Percentiles rank a stretch among this genome's conserved stretches.
Conservation (phyloP, 1,140 invertebrate genomes). For the Drosophila ficusphila region DNA sequence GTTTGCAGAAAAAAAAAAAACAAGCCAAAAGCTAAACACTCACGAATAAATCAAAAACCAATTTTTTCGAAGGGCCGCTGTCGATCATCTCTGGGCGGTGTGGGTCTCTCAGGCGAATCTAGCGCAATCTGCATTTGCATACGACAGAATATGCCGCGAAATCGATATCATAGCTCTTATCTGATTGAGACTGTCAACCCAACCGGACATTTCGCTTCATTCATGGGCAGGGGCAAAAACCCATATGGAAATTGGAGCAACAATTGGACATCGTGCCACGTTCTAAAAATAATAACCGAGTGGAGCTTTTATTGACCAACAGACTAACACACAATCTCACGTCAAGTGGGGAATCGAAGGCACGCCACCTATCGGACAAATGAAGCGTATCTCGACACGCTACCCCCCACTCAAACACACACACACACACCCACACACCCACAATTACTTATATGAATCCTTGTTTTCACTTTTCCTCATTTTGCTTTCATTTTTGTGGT, state of each 20-base stretch:
- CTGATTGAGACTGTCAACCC: constrained; percentile 41
- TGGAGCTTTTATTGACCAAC: constrained; percentile 25
- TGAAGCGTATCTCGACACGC: constrained; percentile 63
- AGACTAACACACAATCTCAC: constrained; percentile 11
- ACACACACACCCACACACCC: constrained; percentile 6
- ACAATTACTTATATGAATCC: constrained; percentile 1
- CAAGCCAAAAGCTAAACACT: constrained; percentile 20
- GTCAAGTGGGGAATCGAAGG: background rate
- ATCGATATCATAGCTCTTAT: constrained; percentile 33
- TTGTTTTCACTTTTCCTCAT: constrained; percentile 36
- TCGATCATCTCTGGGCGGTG: constrained; percentile 16
- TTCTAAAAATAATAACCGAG: constrained; percentile 48
- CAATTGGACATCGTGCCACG: constrained; percentile 35
- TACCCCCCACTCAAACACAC: constrained; percentile 42
- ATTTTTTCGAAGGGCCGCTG: constrained; percentile 45
- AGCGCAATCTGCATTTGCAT: constrained; percentile 27
- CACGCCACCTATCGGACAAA: constrained; percentile 59
- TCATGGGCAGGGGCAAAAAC: constrained; percentile 37
- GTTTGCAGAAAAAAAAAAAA: constrained; percentile 22
- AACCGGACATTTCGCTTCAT: constrained; percentile 33
- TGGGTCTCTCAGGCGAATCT: constrained; percentile 12
- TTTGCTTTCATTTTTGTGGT: constrained; percentile 31
- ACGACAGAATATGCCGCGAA: constrained; percentile 10
- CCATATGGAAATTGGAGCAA: constrained; percentile 46
- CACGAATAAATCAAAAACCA: constrained; percentile 77